Evolutionary conservation across 2,113 vertebrate genomes (phyloP), one percentile per base, ranked within the genome.

Genomic region (Arothron firmamentum): DNA sequence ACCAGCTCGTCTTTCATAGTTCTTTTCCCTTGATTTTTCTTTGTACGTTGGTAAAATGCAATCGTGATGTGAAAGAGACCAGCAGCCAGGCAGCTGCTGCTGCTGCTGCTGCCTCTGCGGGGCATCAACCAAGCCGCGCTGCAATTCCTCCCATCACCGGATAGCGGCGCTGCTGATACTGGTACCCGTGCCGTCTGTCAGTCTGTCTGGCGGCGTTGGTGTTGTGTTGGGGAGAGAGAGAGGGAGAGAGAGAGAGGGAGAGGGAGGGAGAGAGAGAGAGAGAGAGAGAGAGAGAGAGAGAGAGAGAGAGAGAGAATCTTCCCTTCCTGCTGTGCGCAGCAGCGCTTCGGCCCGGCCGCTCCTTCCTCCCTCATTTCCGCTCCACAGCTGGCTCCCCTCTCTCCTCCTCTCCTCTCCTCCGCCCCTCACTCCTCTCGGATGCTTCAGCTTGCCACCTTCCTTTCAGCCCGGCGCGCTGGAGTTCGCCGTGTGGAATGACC

Each of bases 291-390:
- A 41, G 62, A 51, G 62, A 64, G 56, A 57, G 66, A 66, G 66
- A 55, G 67, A 48, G 58, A 56, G 57, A 61, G 55, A 18, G 55
- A 23, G 54, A 50, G 56, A 53, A 28, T 68, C 72, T 75, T 73
- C 69, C 72, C 83, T 80, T 75, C 41, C 34, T 8, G 28, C 77
- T 78, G 85, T 88, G 82, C 87, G 84, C 84, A 86, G 80, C 85
- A 87, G 80, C 79, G 81, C 85, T 80, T 77, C 68, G 75, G 78
- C 76, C 72, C 58, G 64, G 74, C 83, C 82, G 85, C 85, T 88
- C 87, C 87, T 83, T 80, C 78, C 76, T 76, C 42, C 61, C 74
- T 81, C 75, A 55, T 66, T 72, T 70, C 80, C 80, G 81, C 71
- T 58, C 65, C 69, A 77, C 85, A 81, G 83, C 83, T 80, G 83